phyloP scores from a whole-genome alignment of 1,140 invertebrate genomes.

The Pseudomyrmex dendroicus region DNA sequence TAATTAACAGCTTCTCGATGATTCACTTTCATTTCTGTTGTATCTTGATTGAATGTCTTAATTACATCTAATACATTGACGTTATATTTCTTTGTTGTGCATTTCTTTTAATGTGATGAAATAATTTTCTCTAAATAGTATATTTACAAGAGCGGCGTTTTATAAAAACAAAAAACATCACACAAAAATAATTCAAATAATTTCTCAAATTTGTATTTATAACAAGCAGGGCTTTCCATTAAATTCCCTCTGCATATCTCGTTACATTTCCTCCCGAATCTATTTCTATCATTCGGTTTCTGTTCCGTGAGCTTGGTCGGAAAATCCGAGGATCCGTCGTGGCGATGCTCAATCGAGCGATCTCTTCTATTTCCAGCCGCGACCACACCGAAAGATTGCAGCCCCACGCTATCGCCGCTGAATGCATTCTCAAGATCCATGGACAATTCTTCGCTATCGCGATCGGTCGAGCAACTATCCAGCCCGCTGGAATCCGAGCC shows the following conservation, averaged over 20 bases:
- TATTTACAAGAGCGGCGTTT: neutral
- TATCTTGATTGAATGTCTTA: neutral
- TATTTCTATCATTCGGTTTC: neutral
- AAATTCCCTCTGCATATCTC: constrained; percentile 1
- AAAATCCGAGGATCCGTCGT: neutral
- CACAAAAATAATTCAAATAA: constrained; percentile 1
- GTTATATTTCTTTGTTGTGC: neutral
- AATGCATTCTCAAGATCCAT: constrained; percentile 92
- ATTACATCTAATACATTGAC: neutral
- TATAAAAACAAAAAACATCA: too few species aligned
- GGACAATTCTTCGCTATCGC: constrained; percentile 89
- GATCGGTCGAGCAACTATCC: constrained; percentile 91
- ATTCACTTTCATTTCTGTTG: neutral
- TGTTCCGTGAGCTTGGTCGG: neutral
- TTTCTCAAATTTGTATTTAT: constrained; percentile 15
- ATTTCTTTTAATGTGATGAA: neutral
- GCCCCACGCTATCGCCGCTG: constrained; percentile 91
- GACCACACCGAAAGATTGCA: constrained; percentile 93
- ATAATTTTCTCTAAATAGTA: neutral
- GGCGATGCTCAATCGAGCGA: neutral
- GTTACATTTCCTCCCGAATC: neutral
- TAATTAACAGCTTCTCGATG: neutral
- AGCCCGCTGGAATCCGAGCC: constrained; percentile 88
- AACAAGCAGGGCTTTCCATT: neutral
- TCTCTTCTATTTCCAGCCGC: constrained; percentile 83